phyloP scores from a whole-genome alignment of 2,113 vertebrate species.

The Catharus bicknelli region DNA sequence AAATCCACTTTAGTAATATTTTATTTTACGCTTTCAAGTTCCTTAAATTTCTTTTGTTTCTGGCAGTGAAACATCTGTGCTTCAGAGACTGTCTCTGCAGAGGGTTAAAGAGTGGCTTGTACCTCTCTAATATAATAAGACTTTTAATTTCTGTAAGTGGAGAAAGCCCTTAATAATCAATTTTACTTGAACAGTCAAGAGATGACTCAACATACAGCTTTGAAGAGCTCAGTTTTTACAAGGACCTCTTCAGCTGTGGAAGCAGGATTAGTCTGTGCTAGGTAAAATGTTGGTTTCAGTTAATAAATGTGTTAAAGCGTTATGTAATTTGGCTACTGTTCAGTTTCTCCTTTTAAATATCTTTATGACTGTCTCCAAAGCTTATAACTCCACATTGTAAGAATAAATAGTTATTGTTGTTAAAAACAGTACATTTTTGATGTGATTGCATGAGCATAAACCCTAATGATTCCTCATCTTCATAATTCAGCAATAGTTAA shows the following conservation, averaged over 20 bases:
- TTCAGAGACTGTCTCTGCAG: not conserved
- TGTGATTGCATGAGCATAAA: not conserved
- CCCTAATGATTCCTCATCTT: not conserved
- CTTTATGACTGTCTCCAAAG: not conserved
- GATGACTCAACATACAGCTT: not conserved
- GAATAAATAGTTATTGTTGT: not conserved
- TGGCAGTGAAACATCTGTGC: not conserved
- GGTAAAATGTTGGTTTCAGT: not conserved
- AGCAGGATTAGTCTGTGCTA: not conserved
- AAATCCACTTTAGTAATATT: not conserved
- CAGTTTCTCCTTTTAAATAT: not conserved
- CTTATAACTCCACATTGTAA: not conserved
- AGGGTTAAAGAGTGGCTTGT: not conserved
- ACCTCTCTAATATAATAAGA: not conserved
- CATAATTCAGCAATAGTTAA: not conserved
- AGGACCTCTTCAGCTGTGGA: not conserved
- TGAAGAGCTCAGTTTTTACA: not conserved
- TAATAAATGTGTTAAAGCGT: not conserved
- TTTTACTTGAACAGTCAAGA: not conserved
- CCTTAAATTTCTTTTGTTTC: not conserved
- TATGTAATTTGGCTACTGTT: not conserved
- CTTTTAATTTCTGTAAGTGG: not conserved
- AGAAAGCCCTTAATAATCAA: not conserved
- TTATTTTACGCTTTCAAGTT: not conserved
- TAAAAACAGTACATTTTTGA: not conserved